Percentiles rank a stretch among this genome's conserved stretches.
Conservation (phyloP, 2,113 vertebrate genomes). For the Taurulus bubalis region DNA sequence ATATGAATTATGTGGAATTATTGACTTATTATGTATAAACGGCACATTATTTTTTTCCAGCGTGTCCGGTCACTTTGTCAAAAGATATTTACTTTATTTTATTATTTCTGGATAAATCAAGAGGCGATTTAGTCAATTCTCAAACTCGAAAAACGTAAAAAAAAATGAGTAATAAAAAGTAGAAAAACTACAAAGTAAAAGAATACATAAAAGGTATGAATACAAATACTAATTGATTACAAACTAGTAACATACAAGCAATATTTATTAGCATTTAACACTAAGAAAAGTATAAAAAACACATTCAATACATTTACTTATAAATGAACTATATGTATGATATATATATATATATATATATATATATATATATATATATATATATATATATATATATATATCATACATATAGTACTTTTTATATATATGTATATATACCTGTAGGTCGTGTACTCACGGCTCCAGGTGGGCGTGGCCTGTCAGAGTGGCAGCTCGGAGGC, state of each 20-base stretch:
- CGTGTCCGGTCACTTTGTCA: background rate
- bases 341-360: background rate
- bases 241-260: background rate
- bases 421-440: no score
- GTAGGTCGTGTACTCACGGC: constrained; percentile 48
- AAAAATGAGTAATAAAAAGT: background rate
- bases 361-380: no score
- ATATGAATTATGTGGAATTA: background rate
- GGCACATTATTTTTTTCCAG: background rate
- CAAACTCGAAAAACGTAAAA: no score
- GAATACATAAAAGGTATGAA: background rate
- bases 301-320: background rate
- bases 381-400: background rate
- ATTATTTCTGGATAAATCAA: background rate
- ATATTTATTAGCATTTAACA: background rate
- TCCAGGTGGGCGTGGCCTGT: constrained; percentile 13
- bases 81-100: background rate
- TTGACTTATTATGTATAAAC: background rate
- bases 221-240: background rate
- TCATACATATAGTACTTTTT: no score
- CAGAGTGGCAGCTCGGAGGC: no score
- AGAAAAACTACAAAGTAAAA: background rate
- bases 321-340: no score
- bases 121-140: background rate
- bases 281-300: background rate